Conservation (phyloP, 2,797 vertebrate species). For the Merluccius polli region DNA sequence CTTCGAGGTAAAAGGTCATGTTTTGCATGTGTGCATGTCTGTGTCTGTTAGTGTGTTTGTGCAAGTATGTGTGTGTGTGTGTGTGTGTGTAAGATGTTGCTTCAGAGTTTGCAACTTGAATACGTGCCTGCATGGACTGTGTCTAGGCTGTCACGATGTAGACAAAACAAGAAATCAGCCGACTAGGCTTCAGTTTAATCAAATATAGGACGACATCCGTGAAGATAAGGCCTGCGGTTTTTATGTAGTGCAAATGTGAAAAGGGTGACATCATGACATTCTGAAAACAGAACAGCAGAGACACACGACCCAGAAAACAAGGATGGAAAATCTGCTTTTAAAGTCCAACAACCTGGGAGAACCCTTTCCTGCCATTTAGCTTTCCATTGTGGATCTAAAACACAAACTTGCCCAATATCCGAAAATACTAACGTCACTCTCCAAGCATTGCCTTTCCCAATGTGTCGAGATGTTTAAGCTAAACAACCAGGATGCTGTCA, state of each 20-base stretch:
- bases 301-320: no score
- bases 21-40: no score
- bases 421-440: background rate
- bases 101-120: background rate
- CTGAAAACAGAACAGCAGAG: no score
- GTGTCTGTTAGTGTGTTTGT: no score
- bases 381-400: no score
- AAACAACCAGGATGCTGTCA: constrained; percentile 17
- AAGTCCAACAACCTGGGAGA: no score
- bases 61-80: no score
- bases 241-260: background rate
- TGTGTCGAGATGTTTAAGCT: constrained; percentile 7
- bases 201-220: background rate
- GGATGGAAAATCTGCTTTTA: no score
- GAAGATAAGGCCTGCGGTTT: background rate
- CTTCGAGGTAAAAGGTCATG: constrained; percentile 24
- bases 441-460: constrained; percentile 3
- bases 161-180: background rate
- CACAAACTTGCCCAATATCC: no score
- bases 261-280: no score
- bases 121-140: background rate
- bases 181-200: background rate
- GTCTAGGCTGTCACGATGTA: background rate
- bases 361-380: no score
- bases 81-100: no score